Base-by-base conservation (phyloP, 53 echinoderm and acorn worm species). In the Hippasteria phrygiana region DNA sequence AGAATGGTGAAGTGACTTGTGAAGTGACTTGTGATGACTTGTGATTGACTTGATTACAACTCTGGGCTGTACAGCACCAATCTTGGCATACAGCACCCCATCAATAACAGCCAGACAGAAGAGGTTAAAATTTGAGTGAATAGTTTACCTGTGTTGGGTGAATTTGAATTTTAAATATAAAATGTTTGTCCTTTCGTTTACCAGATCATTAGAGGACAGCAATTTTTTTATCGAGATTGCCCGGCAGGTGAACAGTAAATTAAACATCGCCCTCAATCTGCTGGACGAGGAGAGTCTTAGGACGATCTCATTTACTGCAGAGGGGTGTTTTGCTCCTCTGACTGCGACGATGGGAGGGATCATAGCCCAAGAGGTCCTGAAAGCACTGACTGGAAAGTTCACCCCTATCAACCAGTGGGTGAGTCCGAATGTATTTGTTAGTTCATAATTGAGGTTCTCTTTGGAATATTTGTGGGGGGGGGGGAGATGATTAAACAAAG, bases 331-430 rank as follows among this genome's bases (percentile, higher is more conserved):
- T 88, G 94, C 93, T 13, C 99, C 99, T 8, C 90, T 99, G 17
- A 94, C 96, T 75, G 99, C 99, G 20, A 77, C 94, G 17, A 77
- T 99, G 74, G 99, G 99, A 6, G 99, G 99, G 1, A 84, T 99
- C 31, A 78, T 98, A 22, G 98, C 95, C 50, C 98, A 98, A 48
- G 98, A 98, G 77, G 94, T 95, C 45, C 74, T 98, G 17, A 99
- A 99, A 56, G 99, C 99, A 48, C 90, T 99, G 34, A 99, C 99
- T 31, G 96, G 96, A 24, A 99, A 99, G 80, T 99, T 96, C 74
- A 96, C 94, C 40, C 99, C 99, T 48, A 91, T 99, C 33, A 86
- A 94, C 40, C 99, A 99, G 88, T 96, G 99, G 99, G 95, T 96
- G 75, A 87, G 91, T 93, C 51, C 39, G 38, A 76, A 11, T 10